Percentiles rank a stretch among this genome's conserved stretches.
Conservation (phyloP, 2,113 vertebrate species). For the Ameiurus melas region DNA sequence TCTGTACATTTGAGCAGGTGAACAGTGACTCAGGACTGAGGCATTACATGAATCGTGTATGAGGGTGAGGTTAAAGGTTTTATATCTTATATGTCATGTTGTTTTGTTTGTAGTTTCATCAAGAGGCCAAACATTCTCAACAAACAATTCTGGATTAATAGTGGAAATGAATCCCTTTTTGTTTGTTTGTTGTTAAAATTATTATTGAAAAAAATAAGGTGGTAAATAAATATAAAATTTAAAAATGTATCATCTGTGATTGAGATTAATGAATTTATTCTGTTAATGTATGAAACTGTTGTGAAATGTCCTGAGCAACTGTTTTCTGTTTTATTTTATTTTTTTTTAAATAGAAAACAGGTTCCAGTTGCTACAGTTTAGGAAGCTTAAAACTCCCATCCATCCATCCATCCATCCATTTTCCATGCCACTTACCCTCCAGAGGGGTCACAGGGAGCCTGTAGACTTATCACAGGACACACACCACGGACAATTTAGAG, state of each 20-base stretch:
- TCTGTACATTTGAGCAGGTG: not conserved
- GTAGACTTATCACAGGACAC: too few species aligned
- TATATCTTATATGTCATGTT: not conserved
- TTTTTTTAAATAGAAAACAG: not conserved
- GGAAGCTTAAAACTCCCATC: not conserved
- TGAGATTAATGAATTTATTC: too few species aligned
- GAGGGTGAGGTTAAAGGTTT: not conserved
- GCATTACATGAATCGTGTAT: fast-evolving
- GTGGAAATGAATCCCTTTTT: not conserved
- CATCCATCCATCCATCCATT: too few species aligned
- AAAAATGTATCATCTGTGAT: too few species aligned
- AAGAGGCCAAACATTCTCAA: not conserved
- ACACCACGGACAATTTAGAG: too few species aligned
- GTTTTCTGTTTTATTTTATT: too few species aligned
- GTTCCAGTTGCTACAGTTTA: not conserved
- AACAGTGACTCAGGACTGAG: conserved; percentile 1
- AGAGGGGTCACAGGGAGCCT: too few species aligned
- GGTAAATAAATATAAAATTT: too few species aligned
- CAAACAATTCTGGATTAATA: not conserved
- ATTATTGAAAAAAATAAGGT: too few species aligned
- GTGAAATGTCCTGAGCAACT: too few species aligned
- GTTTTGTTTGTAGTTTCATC: not conserved
- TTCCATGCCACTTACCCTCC: too few species aligned
- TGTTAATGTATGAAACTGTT: too few species aligned
- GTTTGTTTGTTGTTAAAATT: not conserved